phyloP scores from a whole-genome alignment of 1,140 invertebrate genomes.

The Subanguina moxae region DNA sequence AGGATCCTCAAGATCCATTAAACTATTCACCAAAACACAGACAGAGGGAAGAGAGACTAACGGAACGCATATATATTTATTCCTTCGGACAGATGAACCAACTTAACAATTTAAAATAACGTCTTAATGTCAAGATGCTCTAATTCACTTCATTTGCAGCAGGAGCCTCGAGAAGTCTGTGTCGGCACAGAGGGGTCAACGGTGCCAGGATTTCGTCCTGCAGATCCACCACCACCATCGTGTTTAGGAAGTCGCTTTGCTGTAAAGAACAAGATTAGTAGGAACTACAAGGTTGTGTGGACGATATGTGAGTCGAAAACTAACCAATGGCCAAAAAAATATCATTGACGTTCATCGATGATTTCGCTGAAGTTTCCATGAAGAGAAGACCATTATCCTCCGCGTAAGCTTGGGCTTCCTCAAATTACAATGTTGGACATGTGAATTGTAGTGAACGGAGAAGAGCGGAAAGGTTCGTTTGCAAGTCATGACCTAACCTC shows the following conservation, averaged over 20 bases:
- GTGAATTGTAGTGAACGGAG: constrained; percentile 58
- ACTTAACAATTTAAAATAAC: too few relatives aligned
- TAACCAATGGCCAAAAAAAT: constrained; percentile 92
- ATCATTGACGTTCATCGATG: constrained; percentile 98
- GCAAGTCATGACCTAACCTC: too few relatives aligned
- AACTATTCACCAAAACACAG: too few relatives aligned
- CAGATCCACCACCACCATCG: constrained; percentile 48
- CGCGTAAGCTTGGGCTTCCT: constrained; percentile 92
- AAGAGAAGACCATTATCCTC: constrained; percentile 98
- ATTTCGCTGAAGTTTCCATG: constrained; percentile 99
- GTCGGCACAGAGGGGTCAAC: constrained; percentile 19
- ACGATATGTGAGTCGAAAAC: constrained; percentile 10
- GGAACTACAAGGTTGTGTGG: neutral
- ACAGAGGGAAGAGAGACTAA: too few relatives aligned
- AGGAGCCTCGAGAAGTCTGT: neutral
- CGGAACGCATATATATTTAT: too few relatives aligned
- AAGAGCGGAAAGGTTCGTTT: constrained; percentile 8
- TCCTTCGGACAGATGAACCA: too few relatives aligned
- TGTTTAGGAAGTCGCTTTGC: constrained; percentile 52
- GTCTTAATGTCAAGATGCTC: too few relatives aligned
- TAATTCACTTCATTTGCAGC: neutral
- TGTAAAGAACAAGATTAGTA: constrained; percentile 26
- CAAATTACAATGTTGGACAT: too few relatives aligned
- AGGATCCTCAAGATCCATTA: too few relatives aligned
- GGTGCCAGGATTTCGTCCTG: constrained; percentile 45